Conservation (phyloP, 2,113 vertebrate genomes). For the Pygoscelis antarcticus region DNA sequence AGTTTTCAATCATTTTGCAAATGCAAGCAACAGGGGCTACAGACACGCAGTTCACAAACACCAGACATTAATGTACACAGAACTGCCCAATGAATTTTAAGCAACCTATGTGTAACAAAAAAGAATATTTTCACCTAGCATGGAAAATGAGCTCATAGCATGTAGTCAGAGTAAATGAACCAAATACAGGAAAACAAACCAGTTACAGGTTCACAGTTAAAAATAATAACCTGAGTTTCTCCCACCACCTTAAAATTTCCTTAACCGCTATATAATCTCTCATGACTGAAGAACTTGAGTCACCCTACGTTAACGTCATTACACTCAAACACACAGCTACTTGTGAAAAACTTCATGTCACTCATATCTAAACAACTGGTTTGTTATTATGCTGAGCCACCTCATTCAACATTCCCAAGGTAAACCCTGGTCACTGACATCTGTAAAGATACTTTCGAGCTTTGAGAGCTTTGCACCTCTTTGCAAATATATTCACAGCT, state of each 20-base stretch:
- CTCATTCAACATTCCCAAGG: background rate
- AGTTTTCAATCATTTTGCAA: background rate
- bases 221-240: background rate
- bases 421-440: background rate
- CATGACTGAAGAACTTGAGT: background rate
- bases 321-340: background rate
- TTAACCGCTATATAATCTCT: background rate
- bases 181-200: background rate
- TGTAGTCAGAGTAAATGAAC: background rate
- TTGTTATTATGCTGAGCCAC: background rate
- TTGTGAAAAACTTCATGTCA: background rate
- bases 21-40: background rate
- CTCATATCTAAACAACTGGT: background rate
- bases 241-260: background rate
- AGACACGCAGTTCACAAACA: background rate
- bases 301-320: background rate
- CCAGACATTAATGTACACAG: background rate
- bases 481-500: background rate
- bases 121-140: background rate
- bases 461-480: background rate
- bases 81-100: background rate
- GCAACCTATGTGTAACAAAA: background rate
- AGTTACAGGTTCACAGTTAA: background rate
- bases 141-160: background rate
- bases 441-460: background rate